Base-by-base conservation (phyloP, 2,888 invertebrate genomes). In the Mesochorus sp. region DNA sequence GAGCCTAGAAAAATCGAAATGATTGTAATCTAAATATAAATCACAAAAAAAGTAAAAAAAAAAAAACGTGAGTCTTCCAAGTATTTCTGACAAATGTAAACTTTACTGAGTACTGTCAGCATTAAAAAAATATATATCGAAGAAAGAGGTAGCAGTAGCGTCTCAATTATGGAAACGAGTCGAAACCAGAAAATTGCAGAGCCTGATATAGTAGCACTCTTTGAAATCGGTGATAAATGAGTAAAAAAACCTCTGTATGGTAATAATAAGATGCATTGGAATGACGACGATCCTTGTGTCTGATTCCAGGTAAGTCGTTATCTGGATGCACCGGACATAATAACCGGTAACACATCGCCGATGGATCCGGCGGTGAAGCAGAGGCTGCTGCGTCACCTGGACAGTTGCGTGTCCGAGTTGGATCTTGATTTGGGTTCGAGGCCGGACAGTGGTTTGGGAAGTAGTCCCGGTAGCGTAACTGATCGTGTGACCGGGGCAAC, bases 371-470 rank as follows among this genome's bases (percentile, higher is more conserved):
- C 93, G 0, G 92, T 94, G 12, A 92, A 93, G 74, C 94, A 94
- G 84, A 90, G 94, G 64, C 89, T 94, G 26, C 88, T 94, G 1
- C 91, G 93, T 37, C 94, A 94, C 85, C 87, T 94, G 82, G 94
- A 94, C 83, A 92, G 92, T 82, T 94, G 94, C 87, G 92, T 94
- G n/a, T 91, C 93, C 0, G 94, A 94, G 85, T 92, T 94, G 17
- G 94, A 94, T 84, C 89, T 93, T 72, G 94, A 94, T 85, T 91
- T 93, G 61, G 92, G 93, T 49, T 90, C 90, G 47, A 86, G 89
- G 47, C 91, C 89, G 24, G 91, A 90, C 83, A 90, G 90, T 42
- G 91, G 90, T 37, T 74, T 90, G 19, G 90, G 91, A 10, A 89
- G 90, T 66, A 91, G 91, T 85, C 90, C 91, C 1, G 90, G 91